Evolutionary conservation across 2,888 invertebrate genomes (phyloP), one percentile per base, ranked within the genome.

Genomic region (Microctonus brassicae): DNA sequence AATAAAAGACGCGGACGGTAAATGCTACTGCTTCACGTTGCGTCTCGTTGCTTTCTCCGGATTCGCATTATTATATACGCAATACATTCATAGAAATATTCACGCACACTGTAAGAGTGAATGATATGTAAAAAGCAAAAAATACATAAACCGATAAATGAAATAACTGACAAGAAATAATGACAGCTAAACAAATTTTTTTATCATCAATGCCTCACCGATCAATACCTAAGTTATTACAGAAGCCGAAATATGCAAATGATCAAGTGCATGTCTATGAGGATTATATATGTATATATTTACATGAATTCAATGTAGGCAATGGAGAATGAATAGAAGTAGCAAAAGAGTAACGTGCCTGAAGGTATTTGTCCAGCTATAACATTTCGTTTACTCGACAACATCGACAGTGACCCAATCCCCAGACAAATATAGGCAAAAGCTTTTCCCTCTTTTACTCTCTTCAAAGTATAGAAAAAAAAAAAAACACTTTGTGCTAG

Each of bases 1-100:
- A 83, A 84, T 83, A 83, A 83, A 83, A 81, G 69, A 82, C 80
- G 65, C 76, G 72, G 70, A 74, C 69, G 73, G 74, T 78, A 75
- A 78, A 80, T 78, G 78, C 77, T 33, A 33, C 52, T 17, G 65
- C 60, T 66, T n/a, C 47, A 2, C 73, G 52, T 69, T 42, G 62
- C 53, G 60, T 62, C 42, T 33, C 26, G 53, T 6, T 13, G 26
- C 24, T 55, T 47, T 47, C 47, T 47, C 47, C n/a, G n/a, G n/a
- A n/a, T 39, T 39, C n/a, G 39, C 39, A 39, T n/a, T 39, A 39
- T 39, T 39, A 62, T 17, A 53, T 20, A 53, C 63, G 34, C 22
- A 55, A 20, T 24, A n/a, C 3, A n/a, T 11, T n/a, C 6, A 39
- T 3, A 39, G n/a, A 39, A n/a, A n/a, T 13, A n/a, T 39, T n/a